Conservation (phyloP, 2,113 vertebrate species). For the Albula glossodonta region DNA sequence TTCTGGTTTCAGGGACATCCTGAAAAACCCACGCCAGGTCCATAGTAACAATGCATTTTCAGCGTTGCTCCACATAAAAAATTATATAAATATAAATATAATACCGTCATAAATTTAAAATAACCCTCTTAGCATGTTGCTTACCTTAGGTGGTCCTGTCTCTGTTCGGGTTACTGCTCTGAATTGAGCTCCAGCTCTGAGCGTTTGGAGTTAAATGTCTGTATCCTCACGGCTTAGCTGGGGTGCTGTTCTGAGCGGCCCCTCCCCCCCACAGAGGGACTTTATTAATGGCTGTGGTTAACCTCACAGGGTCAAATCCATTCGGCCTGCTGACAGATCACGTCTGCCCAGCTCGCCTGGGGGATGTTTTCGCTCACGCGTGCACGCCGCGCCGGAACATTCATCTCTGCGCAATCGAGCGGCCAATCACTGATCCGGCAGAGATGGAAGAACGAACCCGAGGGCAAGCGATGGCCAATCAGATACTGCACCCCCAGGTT, state of each 20-base stretch:
- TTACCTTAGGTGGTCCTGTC: background rate
- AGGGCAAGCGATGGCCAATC: slow-evolving; percentile 81
- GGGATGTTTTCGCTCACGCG: slow-evolving; percentile 81
- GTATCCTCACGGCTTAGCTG: slow-evolving; percentile 31
- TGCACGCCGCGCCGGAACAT: slow-evolving; percentile 81
- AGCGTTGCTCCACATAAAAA: too few species aligned
- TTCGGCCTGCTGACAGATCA: slow-evolving; percentile 92
- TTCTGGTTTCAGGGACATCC: too few species aligned
- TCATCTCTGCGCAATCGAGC: slow-evolving; percentile 79
- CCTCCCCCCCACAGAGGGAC: slow-evolving; percentile 47
- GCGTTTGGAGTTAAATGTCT: slow-evolving; percentile 51
- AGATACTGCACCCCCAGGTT: slow-evolving; percentile 54
- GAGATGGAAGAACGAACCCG: slow-evolving; percentile 73
- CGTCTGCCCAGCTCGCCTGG: slow-evolving; percentile 82
- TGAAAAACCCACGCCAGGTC: background rate
- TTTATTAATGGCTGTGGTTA: slow-evolving; percentile 92
- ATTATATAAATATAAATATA: too few species aligned
- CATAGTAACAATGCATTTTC: background rate
- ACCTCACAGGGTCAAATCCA: slow-evolving; percentile 97
- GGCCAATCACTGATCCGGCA: slow-evolving; percentile 74
- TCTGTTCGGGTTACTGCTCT: too few species aligned
- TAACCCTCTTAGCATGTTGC: background rate
- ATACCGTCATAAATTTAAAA: background rate
- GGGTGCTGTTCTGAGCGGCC: background rate
- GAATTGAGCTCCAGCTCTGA: slow-evolving; percentile 26